A percentile compares a stretch with the other conserved stretches of the same genome.
Evolutionary conservation across 2,113 vertebrate genomes (phyloP).

Genomic region (Scytalopus superciliaris): DNA sequence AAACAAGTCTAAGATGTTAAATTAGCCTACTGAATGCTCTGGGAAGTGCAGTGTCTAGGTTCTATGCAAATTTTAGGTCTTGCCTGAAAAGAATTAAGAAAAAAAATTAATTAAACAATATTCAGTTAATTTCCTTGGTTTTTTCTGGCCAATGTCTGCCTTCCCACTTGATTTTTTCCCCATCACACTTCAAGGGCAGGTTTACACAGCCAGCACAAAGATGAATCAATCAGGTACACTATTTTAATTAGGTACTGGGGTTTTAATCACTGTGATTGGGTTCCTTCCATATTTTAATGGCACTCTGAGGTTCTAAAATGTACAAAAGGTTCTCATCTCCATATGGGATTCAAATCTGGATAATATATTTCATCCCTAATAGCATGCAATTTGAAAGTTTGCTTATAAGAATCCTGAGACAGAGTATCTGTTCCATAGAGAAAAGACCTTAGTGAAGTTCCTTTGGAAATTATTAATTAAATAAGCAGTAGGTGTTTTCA

Average conservation of each 20-base stretch:
- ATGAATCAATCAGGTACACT: constrained; percentile 23
- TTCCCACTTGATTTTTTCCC: not conserved
- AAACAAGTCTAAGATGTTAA: not conserved
- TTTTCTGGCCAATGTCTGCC: not conserved
- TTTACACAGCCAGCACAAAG: constrained; percentile 5
- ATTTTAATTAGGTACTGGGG: not conserved
- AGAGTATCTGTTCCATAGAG: not conserved
- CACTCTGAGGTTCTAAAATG: constrained; percentile 23
- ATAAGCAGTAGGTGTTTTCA: not conserved
- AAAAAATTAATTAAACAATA: not conserved
- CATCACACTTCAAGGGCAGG: constrained; percentile 11
- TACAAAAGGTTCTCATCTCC: constrained; percentile 15
- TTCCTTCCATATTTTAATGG: constrained; percentile 3
- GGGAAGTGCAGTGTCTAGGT: not conserved
- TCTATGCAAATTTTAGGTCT: not conserved
- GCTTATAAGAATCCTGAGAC: not conserved
- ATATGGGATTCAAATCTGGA: constrained; percentile 38
- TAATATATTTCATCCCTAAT: not conserved
- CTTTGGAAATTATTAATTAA: constrained; percentile 16
- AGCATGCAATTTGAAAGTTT: not conserved
- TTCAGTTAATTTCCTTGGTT: not conserved
- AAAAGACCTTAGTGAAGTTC: not conserved
- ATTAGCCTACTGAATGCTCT: not conserved
- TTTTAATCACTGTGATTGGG: constrained; percentile 24
- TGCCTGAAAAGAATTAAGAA: not conserved